Percentiles rank a stretch among this genome's conserved stretches.
Conservation (phyloP, 2,797 vertebrate species). For the Remorina albescens region DNA sequence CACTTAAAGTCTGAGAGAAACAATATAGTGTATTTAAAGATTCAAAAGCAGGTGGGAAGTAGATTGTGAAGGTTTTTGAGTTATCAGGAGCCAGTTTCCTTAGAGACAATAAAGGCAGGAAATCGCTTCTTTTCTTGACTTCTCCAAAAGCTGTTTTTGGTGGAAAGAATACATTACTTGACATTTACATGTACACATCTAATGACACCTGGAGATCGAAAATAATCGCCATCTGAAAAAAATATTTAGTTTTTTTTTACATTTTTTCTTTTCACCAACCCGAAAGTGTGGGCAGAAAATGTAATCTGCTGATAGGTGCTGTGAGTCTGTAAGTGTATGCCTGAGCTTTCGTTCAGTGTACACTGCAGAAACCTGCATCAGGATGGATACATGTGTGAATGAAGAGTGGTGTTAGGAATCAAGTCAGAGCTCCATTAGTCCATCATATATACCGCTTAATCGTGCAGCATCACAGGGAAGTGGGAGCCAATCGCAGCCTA, state of each 20-base stretch:
- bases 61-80: slow-evolving; percentile 39
- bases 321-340: too few relatives aligned
- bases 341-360: too few relatives aligned
- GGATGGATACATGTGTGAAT: too few relatives aligned
- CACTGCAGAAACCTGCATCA: too few relatives aligned
- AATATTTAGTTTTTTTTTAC: background rate
- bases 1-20: slow-evolving; percentile 21
- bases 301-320: too few relatives aligned
- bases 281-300: background rate
- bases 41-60: slow-evolving; percentile 59
- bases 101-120: slow-evolving; percentile 58
- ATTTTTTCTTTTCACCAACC: background rate
- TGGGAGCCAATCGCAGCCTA: too few relatives aligned
- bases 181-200: slow-evolving; percentile 6
- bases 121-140: slow-evolving; percentile 39
- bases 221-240: slow-evolving; percentile 30
- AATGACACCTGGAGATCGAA: slow-evolving; percentile 27
- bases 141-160: too few relatives aligned
- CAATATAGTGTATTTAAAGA: slow-evolving; percentile 2
- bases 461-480: too few relatives aligned
- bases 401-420: too few relatives aligned
- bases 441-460: too few relatives aligned
- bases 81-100: slow-evolving; percentile 54
- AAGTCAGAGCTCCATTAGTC: too few relatives aligned
- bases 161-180: background rate